Percentiles rank a stretch among this genome's conserved stretches.
phyloP scores from a whole-genome alignment of 1,140 invertebrate species.

The Chrysopa pallens region DNA sequence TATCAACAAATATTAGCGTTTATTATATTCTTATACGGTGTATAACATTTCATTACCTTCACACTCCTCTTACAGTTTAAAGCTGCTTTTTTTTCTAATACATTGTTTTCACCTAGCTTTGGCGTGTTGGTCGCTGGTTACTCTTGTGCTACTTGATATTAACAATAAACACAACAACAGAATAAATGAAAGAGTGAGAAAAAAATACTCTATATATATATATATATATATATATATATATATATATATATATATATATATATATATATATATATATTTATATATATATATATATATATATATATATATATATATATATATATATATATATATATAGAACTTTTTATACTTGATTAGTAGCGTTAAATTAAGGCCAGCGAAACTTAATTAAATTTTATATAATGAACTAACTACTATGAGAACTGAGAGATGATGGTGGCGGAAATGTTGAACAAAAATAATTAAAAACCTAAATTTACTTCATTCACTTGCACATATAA shows the following conservation, averaged over 20 bases:
- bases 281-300: not conserved
- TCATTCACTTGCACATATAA: not conserved
- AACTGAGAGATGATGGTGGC: slow-evolving; percentile 4
- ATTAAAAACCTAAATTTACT: slow-evolving; percentile 26
- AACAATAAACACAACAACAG: too few species aligned
- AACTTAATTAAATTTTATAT: slow-evolving; percentile 28
- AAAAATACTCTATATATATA: too few species aligned
- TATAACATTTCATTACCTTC: too few species aligned
- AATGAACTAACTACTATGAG: slow-evolving; percentile 20
- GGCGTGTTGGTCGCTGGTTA: too few species aligned
- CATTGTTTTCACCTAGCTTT: too few species aligned
- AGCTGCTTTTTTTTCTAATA: too few species aligned
- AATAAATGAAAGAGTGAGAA: too few species aligned
- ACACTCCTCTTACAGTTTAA: too few species aligned
- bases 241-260: not conserved
- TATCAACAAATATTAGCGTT: too few species aligned
- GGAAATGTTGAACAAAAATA: slow-evolving; percentile 27
- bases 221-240: too few species aligned
- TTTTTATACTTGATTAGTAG: slow-evolving; percentile 27
- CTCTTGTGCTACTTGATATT: too few species aligned
- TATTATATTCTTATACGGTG: too few species aligned
- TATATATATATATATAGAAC: slow-evolving; percentile 9
- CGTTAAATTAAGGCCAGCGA: slow-evolving; percentile 25
- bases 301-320: not conserved
- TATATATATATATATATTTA: not conserved